Evolutionary conservation across 2,888 invertebrate genomes (phyloP), one percentile per base, ranked within the genome.

Genomic region (Epistrophe eligans): DNA sequence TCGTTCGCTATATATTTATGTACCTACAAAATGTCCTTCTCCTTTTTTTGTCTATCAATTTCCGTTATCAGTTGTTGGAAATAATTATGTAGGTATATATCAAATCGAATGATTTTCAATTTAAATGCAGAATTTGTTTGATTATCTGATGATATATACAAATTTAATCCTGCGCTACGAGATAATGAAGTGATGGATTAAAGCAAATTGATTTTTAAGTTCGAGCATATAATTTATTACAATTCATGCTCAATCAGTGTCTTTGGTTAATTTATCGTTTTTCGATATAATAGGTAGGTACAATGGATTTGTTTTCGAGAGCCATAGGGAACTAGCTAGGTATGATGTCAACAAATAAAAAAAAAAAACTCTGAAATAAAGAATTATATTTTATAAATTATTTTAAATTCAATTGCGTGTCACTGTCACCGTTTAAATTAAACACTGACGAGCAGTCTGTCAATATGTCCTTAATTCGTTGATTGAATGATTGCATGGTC

Each of bases 31-130:
- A 57, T 15, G 67, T 58, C 60, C 15, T 24, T 55, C 11, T 28
- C 24, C 10, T 57, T 43, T 62, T n/a, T 40, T 55, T 38, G 35
- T 38, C 28, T 55, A 11, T 17, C 38, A n/a, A 48, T 73, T 62
- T 71, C 55, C 45, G 11, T 66, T 66, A 48, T n/a, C 50, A 74
- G 38, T 81, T 35, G 28, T 40, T 62, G 43, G 35, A 43, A 48
- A 57, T 77, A 24, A 24, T 43, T 5, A 43, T 15, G 4, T 4
- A 15, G 8, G n/a, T 1, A n/a, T 6, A 52, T 15, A 28, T 1
- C 28, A n/a, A 64, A 28, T 45, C n/a, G 45, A 64, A 64, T 32
- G 45, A 48, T 45, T 48, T 66, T 66, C 48, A 11, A 66, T 66
- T 66, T 66, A 48, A 66, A 66, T 66, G 45, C 48, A 32, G 28